phyloP scores from a whole-genome alignment of 2,888 invertebrate genomes.

The Serrognathus titanus region DNA sequence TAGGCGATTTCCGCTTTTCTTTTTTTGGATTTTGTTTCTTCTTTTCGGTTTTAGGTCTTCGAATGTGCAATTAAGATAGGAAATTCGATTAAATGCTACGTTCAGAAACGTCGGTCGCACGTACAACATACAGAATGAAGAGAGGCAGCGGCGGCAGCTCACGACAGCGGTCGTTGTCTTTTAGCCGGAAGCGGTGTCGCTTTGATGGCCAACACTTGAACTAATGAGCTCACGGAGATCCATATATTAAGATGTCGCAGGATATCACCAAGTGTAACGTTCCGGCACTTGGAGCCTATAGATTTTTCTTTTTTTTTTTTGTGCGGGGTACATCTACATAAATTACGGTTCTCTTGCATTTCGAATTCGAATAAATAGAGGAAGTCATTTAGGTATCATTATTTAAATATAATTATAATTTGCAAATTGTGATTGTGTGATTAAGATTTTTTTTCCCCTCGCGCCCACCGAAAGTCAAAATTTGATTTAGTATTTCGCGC shows the following conservation, averaged over 20 bases:
- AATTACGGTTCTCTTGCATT: conserved; percentile 18
- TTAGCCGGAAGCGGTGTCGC: conserved; percentile 38
- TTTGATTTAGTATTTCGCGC: conserved; percentile 8
- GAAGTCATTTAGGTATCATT: not conserved
- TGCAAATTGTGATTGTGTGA: not conserved
- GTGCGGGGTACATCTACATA: conserved; percentile 16
- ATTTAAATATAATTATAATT: not conserved
- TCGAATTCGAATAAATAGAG: conserved; percentile 4
- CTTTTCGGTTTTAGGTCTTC: not conserved
- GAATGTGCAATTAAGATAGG: not conserved
- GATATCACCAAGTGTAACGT: conserved; percentile 34
- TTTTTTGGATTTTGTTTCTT: not conserved
- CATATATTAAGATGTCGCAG: conserved; percentile 34
- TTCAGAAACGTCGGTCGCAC: not conserved
- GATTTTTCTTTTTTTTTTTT: conserved; percentile 24
- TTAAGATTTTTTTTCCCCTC: not conserved
- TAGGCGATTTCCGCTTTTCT: not conserved
- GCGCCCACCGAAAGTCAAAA: not conserved
- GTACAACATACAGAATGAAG: conserved; percentile 2
- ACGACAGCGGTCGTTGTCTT: conserved; percentile 39
- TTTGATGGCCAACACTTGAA: conserved; percentile 40
- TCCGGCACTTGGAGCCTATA: conserved; percentile 25
- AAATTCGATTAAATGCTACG: not conserved
- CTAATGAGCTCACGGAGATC: conserved; percentile 39
- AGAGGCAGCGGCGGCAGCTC: conserved; percentile 24